These are phyloP conservation scores for rat (Rattus norvegicus) DNA, from an alignment of 2,113 vertebrate species.

Conservation along the genomic window DNA sequence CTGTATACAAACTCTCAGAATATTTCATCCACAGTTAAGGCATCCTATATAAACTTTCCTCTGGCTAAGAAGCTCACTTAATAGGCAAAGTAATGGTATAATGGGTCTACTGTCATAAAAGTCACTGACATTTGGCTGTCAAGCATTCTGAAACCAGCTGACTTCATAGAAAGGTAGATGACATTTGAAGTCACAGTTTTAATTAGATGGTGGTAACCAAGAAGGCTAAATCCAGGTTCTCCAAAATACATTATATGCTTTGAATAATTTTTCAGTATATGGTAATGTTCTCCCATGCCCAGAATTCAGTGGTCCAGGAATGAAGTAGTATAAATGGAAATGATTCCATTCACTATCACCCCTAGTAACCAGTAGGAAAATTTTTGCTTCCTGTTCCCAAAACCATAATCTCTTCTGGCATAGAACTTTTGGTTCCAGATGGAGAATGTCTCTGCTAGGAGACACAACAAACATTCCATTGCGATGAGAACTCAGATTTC, in stretches of 20 bases:
- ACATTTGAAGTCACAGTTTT: background rate
- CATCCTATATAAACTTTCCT: background rate
- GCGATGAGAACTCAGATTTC: background rate
- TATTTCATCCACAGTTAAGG: background rate
- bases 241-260: too few species aligned
- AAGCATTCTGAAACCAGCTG: background rate
- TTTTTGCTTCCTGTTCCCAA: background rate
- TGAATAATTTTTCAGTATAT: background rate
- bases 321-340: background rate
- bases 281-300: background rate
- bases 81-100: background rate
- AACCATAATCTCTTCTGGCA: background rate
- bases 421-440: background rate
- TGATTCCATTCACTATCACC: background rate
- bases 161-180: background rate
- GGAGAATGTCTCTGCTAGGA: background rate
- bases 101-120: background rate
- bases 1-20: background rate
- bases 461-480: background rate
- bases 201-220: background rate
- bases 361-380: background rate
- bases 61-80: background rate
- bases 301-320: background rate
- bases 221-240: too few species aligned
- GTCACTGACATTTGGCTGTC: background rate